Percentiles rank a stretch among this genome's conserved stretches.
phyloP scores from a whole-genome alignment of 37 sponge, comb jelly and placozoan species.

The Mnemiopsis leidyi region DNA sequence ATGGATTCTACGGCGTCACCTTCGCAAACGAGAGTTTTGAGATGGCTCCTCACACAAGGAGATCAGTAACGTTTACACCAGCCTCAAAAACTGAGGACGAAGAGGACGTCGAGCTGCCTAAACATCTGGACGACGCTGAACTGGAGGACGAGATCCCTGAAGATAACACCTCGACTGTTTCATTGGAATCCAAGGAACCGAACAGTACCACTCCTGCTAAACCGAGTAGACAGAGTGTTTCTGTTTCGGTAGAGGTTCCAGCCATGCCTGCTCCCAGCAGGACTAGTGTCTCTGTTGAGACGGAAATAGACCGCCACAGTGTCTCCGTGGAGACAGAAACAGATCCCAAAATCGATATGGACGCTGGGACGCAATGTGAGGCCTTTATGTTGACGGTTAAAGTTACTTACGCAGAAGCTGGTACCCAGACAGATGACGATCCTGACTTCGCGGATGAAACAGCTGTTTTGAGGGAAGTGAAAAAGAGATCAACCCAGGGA shows the following conservation, averaged over 20 bases:
- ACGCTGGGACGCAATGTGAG: constrained; percentile 50
- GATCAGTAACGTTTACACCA: constrained; percentile 41
- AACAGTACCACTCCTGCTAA: background rate
- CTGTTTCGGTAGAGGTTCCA: background rate
- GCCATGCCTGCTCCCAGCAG: background rate
- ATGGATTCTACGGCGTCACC: constrained; percentile 17
- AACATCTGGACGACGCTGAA: constrained; percentile 8
- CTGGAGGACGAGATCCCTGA: constrained; percentile 54
- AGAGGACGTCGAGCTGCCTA: background rate
- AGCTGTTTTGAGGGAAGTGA: constrained; percentile 44
- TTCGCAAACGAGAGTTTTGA: constrained; percentile 42
- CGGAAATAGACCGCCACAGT: background rate
- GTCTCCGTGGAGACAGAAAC: constrained; percentile 22
- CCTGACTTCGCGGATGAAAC: constrained; percentile 13
- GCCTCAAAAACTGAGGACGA: constrained; percentile 12
- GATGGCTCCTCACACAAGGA: background rate
- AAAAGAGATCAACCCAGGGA: constrained; percentile 3
- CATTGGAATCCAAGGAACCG: constrained; percentile 52
- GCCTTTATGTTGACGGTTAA: constrained; percentile 7
- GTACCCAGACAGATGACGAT: constrained; percentile 41
- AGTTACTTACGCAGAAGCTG: constrained; percentile 35
- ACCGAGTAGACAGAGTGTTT: constrained; percentile 6
- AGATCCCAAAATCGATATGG: background rate
- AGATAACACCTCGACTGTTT: constrained; percentile 61
- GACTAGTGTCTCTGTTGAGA: background rate